Base-by-base conservation (phyloP, 2,888 invertebrate species). In the Mycalesis mineus region DNA sequence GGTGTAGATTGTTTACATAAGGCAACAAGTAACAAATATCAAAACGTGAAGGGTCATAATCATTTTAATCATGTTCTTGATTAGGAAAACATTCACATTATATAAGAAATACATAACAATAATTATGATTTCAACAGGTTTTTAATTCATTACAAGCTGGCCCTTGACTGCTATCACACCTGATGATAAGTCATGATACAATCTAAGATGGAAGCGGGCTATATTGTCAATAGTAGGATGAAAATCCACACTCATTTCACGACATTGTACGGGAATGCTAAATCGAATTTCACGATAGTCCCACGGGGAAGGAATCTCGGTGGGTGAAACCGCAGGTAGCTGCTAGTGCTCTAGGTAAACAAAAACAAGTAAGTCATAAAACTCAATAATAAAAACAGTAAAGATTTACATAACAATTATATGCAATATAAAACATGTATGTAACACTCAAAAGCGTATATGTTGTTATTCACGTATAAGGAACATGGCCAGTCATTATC, bases 401-500 rank as follows among this genome's bases (percentile, higher is more conserved):
- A 42, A 31, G 29, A 29, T 50, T 56, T 50, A 49, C 55, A 50
- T 56, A 56, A 50, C 42, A 50, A 50, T 42, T 37, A 42, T 56
- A 49, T 44, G 36, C 37, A 36, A 42, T 14, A 37, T 37, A 56
- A 55, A 33, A 49, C 28, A 55, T 55, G 14, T 37, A 55, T 55
- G 14, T 37, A 55, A 36, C 33, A 33, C 33, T 41, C 8, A 39
- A 14, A 49, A 50, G 22, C 22, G 14, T 40, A 40, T 48, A 37
- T 31, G 33, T 47, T 15, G 47, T 47, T 33, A 49, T 29, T 13
- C 31, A 55, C 44, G 17, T 48, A 57, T 45, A 42, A 47, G 28
- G 48, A 42, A 39, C 44, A 9, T 33, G 42, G 37, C 44, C 44
- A 44, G 53, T 55, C 54, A 57, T 51, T 56, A 39, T 74, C 78